phyloP scores from a whole-genome alignment of 2,888 invertebrate species.

The Barypeithes pellucidus region DNA sequence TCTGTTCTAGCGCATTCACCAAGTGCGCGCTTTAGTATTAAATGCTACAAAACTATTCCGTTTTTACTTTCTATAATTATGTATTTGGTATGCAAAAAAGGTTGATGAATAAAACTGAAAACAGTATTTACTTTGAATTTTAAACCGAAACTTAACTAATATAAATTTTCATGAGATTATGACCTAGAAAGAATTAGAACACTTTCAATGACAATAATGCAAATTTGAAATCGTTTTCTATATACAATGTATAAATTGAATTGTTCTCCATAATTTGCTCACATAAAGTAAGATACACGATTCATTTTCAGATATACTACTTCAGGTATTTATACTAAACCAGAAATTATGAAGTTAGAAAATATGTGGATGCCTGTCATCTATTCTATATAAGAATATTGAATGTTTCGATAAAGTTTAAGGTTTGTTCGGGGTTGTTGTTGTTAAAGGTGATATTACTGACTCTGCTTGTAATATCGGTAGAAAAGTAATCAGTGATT shows the following conservation, averaged over 20 bases:
- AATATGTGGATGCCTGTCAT: constrained; percentile 38
- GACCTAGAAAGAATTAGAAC: constrained; percentile 35
- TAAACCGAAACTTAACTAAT: neutral
- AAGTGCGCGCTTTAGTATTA: neutral
- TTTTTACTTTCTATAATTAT: neutral
- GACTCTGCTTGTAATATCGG: constrained; percentile 9
- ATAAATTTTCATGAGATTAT: constrained; percentile 43
- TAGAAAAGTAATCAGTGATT: too few relatives aligned
- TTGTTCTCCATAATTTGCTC: neutral
- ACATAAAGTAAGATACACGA: neutral
- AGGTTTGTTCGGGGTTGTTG: too few relatives aligned
- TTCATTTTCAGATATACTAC: neutral
- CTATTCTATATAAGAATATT: too few relatives aligned
- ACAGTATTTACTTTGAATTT: neutral
- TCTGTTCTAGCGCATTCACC: constrained; percentile 1
- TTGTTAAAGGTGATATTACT: too few relatives aligned
- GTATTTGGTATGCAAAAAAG: neutral
- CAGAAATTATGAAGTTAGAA: too few relatives aligned
- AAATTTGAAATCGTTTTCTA: constrained; percentile 33
- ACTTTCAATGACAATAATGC: constrained; percentile 47
- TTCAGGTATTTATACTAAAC: too few relatives aligned
- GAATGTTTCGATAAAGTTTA: too few relatives aligned
- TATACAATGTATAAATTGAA: constrained; percentile 38
- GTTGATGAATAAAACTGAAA: neutral
- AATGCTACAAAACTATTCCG: too few relatives aligned